phyloP scores from a whole-genome alignment of 2,113 vertebrate genomes.

The Trematomus loennbergii region DNA sequence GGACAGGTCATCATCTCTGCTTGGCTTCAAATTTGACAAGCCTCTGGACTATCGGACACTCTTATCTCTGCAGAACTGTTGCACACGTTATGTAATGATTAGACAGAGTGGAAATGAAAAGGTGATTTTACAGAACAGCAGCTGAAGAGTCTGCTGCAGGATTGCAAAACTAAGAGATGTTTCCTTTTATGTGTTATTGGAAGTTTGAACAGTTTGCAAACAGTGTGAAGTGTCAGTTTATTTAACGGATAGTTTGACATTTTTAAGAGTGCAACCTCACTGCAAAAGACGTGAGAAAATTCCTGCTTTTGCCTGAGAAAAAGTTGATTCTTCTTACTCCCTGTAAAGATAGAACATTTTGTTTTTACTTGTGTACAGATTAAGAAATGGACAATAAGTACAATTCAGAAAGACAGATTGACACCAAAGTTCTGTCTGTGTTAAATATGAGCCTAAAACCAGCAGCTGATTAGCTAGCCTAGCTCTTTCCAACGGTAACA shows the following conservation, averaged over 20 bases:
- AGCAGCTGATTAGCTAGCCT: background rate
- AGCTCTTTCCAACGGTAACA: background rate
- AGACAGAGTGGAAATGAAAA: slow-evolving; percentile 68
- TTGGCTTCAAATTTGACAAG: slow-evolving; percentile 37
- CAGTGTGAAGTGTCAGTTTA: background rate
- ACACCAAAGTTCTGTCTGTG: background rate
- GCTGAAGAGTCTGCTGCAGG: background rate
- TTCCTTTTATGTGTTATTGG: slow-evolving; percentile 10
- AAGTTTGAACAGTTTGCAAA: slow-evolving; percentile 12
- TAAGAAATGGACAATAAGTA: background rate
- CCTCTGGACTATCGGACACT: slow-evolving; percentile 12
- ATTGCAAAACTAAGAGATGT: background rate
- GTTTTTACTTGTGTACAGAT: background rate
- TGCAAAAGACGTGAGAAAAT: background rate
- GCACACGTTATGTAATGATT: slow-evolving; percentile 80
- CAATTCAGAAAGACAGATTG: background rate
- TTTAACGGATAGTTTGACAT: slow-evolving; percentile 21
- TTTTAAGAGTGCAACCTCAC: background rate
- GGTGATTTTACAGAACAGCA: slow-evolving; percentile 66
- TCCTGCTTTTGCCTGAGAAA: background rate
- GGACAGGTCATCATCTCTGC: slow-evolving; percentile 40
- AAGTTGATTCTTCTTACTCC: too few species aligned
- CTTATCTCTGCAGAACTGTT: slow-evolving; percentile 86
- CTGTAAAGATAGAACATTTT: background rate
- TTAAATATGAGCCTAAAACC: too few species aligned